Conservation (phyloP, 2,797 vertebrate species). For the Micromesistius poutassou region DNA sequence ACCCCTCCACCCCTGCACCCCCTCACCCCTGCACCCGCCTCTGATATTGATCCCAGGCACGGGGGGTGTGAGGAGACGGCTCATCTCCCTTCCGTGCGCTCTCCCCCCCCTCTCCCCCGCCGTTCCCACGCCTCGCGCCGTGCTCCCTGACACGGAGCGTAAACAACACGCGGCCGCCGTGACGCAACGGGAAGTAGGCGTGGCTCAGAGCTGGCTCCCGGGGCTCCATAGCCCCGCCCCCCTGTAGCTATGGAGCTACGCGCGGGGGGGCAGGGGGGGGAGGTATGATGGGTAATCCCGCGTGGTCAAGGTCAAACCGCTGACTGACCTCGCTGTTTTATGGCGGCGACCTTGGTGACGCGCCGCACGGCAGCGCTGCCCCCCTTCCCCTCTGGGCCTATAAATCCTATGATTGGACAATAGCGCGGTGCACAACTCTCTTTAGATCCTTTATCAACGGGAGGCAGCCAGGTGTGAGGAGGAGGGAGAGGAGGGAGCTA, state of each 20-base stretch:
- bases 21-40: conserved; percentile 20
- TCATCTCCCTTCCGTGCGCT: conserved; percentile 9
- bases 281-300: conserved; percentile 9
- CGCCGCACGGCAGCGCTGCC: not conserved
- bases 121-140: conserved; percentile 67
- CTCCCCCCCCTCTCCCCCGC: conserved; percentile 29
- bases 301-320: conserved; percentile 39
- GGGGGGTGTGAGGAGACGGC: conserved; percentile 38
- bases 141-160: conserved; percentile 64
- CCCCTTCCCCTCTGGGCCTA: not conserved
- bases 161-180: conserved; percentile 58
- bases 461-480: too few species aligned
- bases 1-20: too few species aligned
- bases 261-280: conserved; percentile 5
- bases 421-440: not conserved
- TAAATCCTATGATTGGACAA: conserved; percentile 25
- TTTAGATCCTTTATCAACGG: not conserved
- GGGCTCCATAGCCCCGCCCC: not conserved
- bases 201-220: not conserved
- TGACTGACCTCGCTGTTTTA: conserved; percentile 32
- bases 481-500: too few species aligned
- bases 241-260: too few species aligned
- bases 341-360: conserved; percentile 32
- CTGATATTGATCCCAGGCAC: conserved; percentile 26
- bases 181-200: conserved; percentile 64